phyloP scores from a whole-genome alignment of 2,113 vertebrate genomes.

The Zonotrichia leucophrys region DNA sequence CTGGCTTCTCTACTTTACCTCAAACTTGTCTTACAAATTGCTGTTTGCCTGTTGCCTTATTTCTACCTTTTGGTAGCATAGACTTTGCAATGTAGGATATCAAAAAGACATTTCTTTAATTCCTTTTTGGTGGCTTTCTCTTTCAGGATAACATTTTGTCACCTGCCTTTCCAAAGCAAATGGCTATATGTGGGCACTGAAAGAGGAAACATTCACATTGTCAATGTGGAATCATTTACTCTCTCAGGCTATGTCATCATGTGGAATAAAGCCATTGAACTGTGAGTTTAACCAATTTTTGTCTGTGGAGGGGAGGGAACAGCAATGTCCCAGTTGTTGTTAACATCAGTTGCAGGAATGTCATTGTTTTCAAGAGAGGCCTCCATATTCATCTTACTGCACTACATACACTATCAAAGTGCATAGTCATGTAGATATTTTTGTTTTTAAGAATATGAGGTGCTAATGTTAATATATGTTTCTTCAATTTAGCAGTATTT shows the following conservation, averaged over 20 bases:
- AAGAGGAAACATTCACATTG: slow-evolving; percentile 97
- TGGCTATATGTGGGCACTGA: slow-evolving; percentile 98
- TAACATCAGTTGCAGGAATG: neutral
- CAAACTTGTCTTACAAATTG: neutral
- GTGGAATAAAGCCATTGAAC: slow-evolving; percentile 99
- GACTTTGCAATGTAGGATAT: neutral
- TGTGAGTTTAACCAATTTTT: slow-evolving; percentile 83
- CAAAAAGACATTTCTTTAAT: neutral
- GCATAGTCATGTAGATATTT: neutral
- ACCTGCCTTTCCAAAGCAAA: slow-evolving; percentile 99
- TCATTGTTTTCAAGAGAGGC: neutral
- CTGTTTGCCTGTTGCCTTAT: neutral
- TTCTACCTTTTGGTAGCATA: neutral
- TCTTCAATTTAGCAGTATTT: neutral
- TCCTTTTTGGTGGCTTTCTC: slow-evolving; percentile 20
- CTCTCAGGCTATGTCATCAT: slow-evolving; percentile 99
- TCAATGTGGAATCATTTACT: slow-evolving; percentile 98
- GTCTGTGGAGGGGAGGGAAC: neutral
- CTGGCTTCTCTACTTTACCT: neutral
- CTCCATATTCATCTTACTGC: neutral
- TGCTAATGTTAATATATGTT: neutral
- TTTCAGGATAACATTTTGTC: slow-evolving; percentile 96
- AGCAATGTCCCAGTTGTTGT: neutral
- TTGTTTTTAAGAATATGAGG: neutral
- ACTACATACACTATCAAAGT: neutral